Evolutionary conservation across 2,797 vertebrate genomes (phyloP).

Genomic region (Cirrhinus molitorella): DNA sequence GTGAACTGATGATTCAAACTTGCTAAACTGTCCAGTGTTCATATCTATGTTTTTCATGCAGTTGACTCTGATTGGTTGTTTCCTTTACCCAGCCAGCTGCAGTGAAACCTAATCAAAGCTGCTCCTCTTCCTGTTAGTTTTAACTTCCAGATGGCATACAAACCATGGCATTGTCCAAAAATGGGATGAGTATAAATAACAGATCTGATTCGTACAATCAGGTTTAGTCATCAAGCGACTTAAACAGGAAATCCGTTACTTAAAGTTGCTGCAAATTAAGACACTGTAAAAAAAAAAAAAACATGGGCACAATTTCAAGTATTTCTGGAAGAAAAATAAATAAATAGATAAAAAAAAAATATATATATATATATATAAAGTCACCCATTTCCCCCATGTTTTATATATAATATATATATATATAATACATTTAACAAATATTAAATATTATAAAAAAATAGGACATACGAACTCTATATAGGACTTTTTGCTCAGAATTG

Average conservation of each 20-base stretch:
- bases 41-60: neutral
- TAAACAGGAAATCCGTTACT: constrained; percentile 13
- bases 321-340: no score
- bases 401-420: no score
- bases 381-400: no score
- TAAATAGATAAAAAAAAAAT: no score
- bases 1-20: neutral
- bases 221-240: neutral
- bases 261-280: constrained; percentile 7
- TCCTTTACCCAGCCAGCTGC: constrained; percentile 12
- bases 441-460: no score
- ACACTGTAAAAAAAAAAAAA: neutral
- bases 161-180: constrained; percentile 17
- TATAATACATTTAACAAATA: no score
- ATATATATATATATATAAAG: no score
- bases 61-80: neutral
- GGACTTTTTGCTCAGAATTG: no score
- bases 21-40: neutral
- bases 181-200: constrained; percentile 12
- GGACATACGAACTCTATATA: no score
- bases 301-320: neutral
- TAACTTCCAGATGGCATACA: constrained; percentile 24
- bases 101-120: constrained; percentile 45
- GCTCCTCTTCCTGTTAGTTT: constrained; percentile 11
- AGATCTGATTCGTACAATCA: neutral